These are phyloP conservation scores for Papilio machaon DNA, from an alignment of 1,140 invertebrate species.

Conservation along the genomic window DNA sequence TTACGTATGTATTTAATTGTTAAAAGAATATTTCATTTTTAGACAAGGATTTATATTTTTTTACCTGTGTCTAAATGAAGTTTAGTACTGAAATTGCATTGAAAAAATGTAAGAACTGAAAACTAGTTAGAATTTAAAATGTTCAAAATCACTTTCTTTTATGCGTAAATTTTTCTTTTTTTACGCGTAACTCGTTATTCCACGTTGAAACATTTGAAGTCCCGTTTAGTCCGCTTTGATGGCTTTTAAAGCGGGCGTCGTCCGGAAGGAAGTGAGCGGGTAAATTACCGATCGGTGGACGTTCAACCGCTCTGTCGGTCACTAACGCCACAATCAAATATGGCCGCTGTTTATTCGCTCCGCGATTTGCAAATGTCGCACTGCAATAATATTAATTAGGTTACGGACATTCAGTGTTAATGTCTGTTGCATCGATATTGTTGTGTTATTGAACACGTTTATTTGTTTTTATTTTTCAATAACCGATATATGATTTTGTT, in stretches of 20 bases:
- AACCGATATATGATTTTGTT: neutral
- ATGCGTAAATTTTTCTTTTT: neutral
- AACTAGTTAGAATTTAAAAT: too few species aligned
- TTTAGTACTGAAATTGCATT: too few species aligned
- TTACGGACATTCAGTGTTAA: constrained; percentile 12
- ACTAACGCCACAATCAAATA: constrained; percentile 55
- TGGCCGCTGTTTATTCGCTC: constrained; percentile 36
- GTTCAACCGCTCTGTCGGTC: constrained; percentile 47
- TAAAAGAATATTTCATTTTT: too few species aligned
- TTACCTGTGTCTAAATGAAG: too few species aligned
- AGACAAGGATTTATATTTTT: too few species aligned
- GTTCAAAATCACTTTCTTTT: neutral
- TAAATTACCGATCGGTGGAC: constrained; percentile 63
- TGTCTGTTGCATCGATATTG: neutral
- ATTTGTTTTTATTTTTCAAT: neutral
- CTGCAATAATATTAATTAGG: constrained; percentile 31
- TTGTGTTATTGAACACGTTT: neutral
- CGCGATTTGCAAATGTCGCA: constrained; percentile 37
- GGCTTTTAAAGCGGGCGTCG: constrained; percentile 43
- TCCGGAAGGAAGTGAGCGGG: constrained; percentile 66
- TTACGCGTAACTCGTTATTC: neutral
- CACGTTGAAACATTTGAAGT: constrained; percentile 2
- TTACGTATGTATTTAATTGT: too few species aligned
- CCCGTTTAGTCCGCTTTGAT: constrained; percentile 38
- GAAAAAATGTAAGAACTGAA: too few species aligned